A percentile compares a stretch with the other conserved stretches of the same genome.
phyloP scores from a whole-genome alignment of 2,888 invertebrate genomes.

The Aspidiotus destructor region DNA sequence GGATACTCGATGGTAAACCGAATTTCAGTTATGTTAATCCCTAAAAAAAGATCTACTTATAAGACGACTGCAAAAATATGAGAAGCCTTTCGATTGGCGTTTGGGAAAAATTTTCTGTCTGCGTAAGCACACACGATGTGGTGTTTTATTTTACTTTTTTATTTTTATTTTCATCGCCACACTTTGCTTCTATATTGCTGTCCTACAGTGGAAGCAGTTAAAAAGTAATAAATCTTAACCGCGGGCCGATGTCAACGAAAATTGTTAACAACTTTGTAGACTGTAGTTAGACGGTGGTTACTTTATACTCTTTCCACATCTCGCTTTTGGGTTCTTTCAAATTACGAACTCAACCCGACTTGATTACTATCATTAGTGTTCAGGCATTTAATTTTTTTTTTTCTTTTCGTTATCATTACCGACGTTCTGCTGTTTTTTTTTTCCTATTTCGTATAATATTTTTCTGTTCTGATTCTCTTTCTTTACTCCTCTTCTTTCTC shows the following conservation, averaged over 20 bases:
- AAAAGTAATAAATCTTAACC: slow-evolving; percentile 31
- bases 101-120: too few relatives aligned
- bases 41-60: too few relatives aligned
- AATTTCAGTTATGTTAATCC: too few relatives aligned
- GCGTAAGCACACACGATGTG: too few relatives aligned
- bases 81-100: too few relatives aligned
- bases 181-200: not conserved
- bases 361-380: slow-evolving; percentile 33
- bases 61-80: too few relatives aligned
- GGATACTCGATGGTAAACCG: too few relatives aligned
- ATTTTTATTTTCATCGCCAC: not conserved
- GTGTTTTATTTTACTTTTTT: not conserved
- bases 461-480: slow-evolving; percentile 2
- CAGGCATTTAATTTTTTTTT: slow-evolving; percentile 32
- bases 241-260: slow-evolving; percentile 32
- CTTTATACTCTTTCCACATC: slow-evolving; percentile 17
- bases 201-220: slow-evolving; percentile 24
- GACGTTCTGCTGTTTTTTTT: slow-evolving; percentile 19
- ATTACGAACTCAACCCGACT: slow-evolving; percentile 29
- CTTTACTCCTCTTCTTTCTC: not conserved
- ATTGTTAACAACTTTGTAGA: slow-evolving; percentile 32
- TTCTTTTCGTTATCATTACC: slow-evolving; percentile 19
- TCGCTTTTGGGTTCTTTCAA: slow-evolving; percentile 31
- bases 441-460: slow-evolving; percentile 5
- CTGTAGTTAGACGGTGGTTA: slow-evolving; percentile 29